Percentiles rank a stretch among this genome's conserved stretches.
These are phyloP conservation scores for Serilophus lunatus DNA, from an alignment of 2,113 vertebrate genomes.

Conservation along the genomic window DNA sequence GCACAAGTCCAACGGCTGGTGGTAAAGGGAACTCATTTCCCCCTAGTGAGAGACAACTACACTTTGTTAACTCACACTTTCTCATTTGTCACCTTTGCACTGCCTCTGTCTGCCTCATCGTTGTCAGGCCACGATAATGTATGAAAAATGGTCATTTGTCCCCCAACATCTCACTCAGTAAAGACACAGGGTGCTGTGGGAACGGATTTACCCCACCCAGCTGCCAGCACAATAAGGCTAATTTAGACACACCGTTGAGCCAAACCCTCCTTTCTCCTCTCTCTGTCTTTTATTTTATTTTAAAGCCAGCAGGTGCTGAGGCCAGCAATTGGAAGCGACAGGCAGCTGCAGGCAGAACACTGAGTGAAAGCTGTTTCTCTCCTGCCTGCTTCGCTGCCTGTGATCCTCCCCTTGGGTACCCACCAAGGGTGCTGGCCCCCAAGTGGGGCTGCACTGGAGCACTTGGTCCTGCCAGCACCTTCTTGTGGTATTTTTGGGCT, in stretches of 20 bases:
- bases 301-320: not conserved
- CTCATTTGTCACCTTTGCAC: constrained; percentile 49
- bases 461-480: not conserved
- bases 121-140: constrained; percentile 51
- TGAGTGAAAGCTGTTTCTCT: not conserved
- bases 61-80: constrained; percentile 32
- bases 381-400: not conserved
- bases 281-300: not conserved
- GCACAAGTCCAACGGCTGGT: not conserved
- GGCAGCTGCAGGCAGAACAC: not conserved
- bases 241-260: constrained; percentile 28
- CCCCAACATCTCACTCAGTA: constrained; percentile 43
- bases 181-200: constrained; percentile 13
- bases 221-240: constrained; percentile 57
- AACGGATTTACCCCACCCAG: constrained; percentile 43
- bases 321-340: not conserved
- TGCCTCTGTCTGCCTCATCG: constrained; percentile 7
- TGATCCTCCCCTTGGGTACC: not conserved
- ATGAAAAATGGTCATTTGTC: constrained; percentile 58
- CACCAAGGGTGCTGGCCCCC: not conserved
- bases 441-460: not conserved
- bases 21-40: not conserved
- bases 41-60: not conserved
- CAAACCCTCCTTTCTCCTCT: not conserved
- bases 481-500: not conserved